phyloP scores from a whole-genome alignment of 2,797 vertebrate species.

The Xerus rutilus region DNA sequence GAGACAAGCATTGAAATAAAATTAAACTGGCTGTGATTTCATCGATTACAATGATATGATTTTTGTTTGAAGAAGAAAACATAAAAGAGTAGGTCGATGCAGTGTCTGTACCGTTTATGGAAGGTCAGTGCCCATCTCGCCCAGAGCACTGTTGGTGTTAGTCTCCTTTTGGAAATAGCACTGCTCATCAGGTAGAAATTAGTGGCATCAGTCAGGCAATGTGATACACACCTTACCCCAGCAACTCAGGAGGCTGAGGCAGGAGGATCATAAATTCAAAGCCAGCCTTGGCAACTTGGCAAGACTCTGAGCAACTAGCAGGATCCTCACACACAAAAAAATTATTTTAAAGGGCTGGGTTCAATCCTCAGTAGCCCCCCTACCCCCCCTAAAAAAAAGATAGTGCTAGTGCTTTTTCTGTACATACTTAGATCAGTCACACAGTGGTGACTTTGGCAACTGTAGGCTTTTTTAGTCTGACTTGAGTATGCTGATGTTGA shows the following conservation, averaged over 20 bases:
- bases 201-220: not conserved
- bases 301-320: too few relatives aligned
- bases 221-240: too few relatives aligned
- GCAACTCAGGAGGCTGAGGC: too few relatives aligned
- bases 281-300: too few relatives aligned
- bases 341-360: too few relatives aligned
- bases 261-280: too few relatives aligned
- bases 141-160: constrained; percentile 28
- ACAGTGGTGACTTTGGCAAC: not conserved
- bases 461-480: constrained; percentile 28
- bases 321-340: too few relatives aligned
- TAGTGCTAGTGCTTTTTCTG: not conserved
- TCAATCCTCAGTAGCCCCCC: too few relatives aligned
- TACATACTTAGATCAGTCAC: not conserved
- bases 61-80: constrained; percentile 75
- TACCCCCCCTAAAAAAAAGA: not conserved
- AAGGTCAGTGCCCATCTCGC: constrained; percentile 52
- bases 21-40: constrained; percentile 73
- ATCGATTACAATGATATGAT: constrained; percentile 70
- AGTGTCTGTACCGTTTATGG: constrained; percentile 32
- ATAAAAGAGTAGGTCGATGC: constrained; percentile 64
- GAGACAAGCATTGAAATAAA: constrained; percentile 73
- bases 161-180: constrained; percentile 53
- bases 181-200: constrained; percentile 16
- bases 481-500: constrained; percentile 24